Percentiles rank a stretch among this genome's conserved stretches.
Evolutionary conservation across 2,888 invertebrate genomes (phyloP).

Genomic region (Chrysolina americana): DNA sequence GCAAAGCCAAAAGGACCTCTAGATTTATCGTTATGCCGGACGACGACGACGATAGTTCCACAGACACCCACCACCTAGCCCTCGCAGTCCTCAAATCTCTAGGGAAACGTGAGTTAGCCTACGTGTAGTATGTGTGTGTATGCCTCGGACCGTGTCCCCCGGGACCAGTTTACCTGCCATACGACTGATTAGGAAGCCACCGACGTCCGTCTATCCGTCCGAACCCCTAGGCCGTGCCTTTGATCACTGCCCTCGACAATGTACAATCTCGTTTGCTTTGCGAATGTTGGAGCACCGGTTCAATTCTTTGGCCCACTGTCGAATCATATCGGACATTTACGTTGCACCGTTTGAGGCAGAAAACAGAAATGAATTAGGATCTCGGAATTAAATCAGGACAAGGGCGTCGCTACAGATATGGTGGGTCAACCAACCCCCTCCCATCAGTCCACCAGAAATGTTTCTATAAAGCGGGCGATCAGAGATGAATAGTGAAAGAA

Average conservation of each 20-base stretch:
- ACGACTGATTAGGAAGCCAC: constrained; percentile 69
- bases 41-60: constrained; percentile 55
- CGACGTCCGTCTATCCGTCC: constrained; percentile 48
- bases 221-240: constrained; percentile 27
- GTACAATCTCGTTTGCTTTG: constrained; percentile 20
- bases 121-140: constrained; percentile 64
- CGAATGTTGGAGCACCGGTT: not conserved
- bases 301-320: constrained; percentile 5
- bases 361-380: not conserved
- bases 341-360: not conserved
- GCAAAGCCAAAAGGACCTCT: constrained; percentile 38
- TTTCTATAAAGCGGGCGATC: too few relatives aligned
- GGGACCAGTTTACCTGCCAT: constrained; percentile 70
- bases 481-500: too few relatives aligned
- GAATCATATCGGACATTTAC: not conserved
- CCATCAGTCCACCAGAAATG: too few relatives aligned
- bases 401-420: not conserved
- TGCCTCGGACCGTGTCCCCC: constrained; percentile 61
- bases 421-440: too few relatives aligned
- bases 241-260: constrained; percentile 23
- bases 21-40: constrained; percentile 68
- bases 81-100: constrained; percentile 57
- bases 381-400: not conserved
- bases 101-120: constrained; percentile 68
- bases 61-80: not conserved